Base-by-base conservation (phyloP, 2,888 invertebrate genomes). In the Trisateles emortualis region DNA sequence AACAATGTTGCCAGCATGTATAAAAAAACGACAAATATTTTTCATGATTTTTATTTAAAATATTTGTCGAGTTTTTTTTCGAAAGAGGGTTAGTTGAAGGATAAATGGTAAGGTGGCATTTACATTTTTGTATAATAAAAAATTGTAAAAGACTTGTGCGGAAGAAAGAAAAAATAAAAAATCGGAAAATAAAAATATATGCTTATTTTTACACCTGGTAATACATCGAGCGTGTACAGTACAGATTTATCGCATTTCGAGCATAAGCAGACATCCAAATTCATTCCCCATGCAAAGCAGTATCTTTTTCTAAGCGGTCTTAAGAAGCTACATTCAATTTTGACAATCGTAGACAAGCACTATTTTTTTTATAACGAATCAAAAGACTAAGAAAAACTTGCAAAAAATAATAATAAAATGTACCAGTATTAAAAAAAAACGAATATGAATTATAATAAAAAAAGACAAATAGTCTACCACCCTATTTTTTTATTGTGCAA, bases 211-310 rank as follows among this genome's bases (percentile, higher is more conserved):
- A 55, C 49, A 68, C 84, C 88, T 88, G 88, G 87, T 77, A 44
- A 44, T 56, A 73, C 82, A 89, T 90, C 91, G 92, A 92, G 91
- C 80, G 76, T 90, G 90, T 92, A 91, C 91, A 90, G 90, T 87
- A 78, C 70, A 78, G 72, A 63, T 64, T 70, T 76, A 66, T 62
- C 41, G 47, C 62, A 50, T 42, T 45, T 54, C 46, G 38, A 40
- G 45, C 57, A 61, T 47, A 68, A 67, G 63, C 80, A 76, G 74
- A 79, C 77, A 74, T 64, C 52, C 63, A 54, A 40, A 59, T 35
- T 66, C 69, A 75, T 68, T 76, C 59, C 59, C 59, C 83, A 82
- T 83, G 84, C 84, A 79, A 73, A 63, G 29, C 45, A 42, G 50
- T 16, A 16, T 0, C 46, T 53, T 47, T 35, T 54, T 19, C 3